Percentiles rank a stretch among this genome's conserved stretches.
Conservation (phyloP, 2,113 vertebrate species). For the Athene noctua region DNA sequence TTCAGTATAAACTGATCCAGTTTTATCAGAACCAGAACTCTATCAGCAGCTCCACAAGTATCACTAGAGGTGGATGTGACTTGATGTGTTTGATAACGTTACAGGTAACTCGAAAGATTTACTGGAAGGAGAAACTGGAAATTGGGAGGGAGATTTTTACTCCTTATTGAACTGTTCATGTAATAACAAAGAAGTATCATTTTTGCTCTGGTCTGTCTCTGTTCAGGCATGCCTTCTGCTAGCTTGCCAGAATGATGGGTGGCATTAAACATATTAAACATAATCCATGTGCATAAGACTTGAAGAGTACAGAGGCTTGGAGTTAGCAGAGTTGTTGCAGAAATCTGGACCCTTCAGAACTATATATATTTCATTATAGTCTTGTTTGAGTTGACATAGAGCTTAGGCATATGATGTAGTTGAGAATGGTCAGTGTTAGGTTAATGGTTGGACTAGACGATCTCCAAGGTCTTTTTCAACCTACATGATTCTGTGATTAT, state of each 20-base stretch:
- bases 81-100: not conserved
- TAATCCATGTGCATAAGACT: not conserved
- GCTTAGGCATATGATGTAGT: no score
- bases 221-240: not conserved
- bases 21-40: not conserved
- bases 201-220: not conserved
- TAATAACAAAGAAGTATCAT: not conserved
- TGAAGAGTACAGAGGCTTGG: not conserved
- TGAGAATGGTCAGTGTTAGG: no score
- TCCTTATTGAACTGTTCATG: not conserved
- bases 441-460: no score
- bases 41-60: not conserved
- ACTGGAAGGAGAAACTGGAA: not conserved
- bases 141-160: not conserved
- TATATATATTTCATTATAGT: not conserved
- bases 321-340: not conserved
- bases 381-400: no score
- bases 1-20: not conserved
- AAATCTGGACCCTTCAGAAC: not conserved
- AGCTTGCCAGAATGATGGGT: not conserved
- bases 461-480: no score
- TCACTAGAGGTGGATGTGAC: not conserved
- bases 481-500: no score
- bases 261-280: not conserved
- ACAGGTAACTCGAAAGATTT: not conserved